Evolutionary conservation across 2,888 invertebrate genomes (phyloP).

Genomic region (Drosophila mimetica): DNA sequence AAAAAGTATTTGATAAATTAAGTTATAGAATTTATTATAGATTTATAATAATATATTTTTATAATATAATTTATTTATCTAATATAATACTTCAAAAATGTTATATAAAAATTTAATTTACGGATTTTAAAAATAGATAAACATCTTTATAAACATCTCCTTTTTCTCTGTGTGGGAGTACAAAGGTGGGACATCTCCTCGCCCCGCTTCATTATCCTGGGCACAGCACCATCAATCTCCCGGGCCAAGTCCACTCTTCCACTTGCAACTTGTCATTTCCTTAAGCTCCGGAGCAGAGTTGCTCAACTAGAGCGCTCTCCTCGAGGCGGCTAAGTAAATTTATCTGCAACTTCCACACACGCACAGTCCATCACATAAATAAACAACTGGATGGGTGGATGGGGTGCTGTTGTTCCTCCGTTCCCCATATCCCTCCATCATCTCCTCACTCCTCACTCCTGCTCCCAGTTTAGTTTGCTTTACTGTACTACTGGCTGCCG

Average conservation of each 20-base stretch:
- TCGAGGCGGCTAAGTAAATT: slow-evolving; percentile 64
- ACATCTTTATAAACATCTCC: neutral
- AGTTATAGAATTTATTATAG: no score
- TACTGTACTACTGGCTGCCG: slow-evolving; percentile 8
- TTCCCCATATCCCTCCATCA: no score
- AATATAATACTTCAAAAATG: no score
- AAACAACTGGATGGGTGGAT: slow-evolving; percentile 57
- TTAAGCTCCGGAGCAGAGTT: slow-evolving; percentile 42
- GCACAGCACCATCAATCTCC: slow-evolving; percentile 32
- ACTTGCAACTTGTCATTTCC: slow-evolving; percentile 51
- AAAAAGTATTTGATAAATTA: no score
- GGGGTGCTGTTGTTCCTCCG: no score
- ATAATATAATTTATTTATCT: no score
- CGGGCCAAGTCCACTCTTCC: slow-evolving; percentile 32
- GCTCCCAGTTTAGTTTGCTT: neutral
- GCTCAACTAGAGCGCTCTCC: slow-evolving; percentile 45
- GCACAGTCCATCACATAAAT: slow-evolving; percentile 69
- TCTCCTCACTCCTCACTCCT: neutral
- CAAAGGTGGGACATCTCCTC: slow-evolving; percentile 17
- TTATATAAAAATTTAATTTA: no score
- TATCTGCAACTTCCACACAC: slow-evolving; percentile 61
- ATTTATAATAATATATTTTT: no score
- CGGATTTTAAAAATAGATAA: no score
- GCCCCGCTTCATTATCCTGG: slow-evolving; percentile 17
- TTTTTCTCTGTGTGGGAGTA: slow-evolving; percentile 4